phyloP scores from a whole-genome alignment of 2,888 invertebrate genomes.

The Fabriciana adippe region DNA sequence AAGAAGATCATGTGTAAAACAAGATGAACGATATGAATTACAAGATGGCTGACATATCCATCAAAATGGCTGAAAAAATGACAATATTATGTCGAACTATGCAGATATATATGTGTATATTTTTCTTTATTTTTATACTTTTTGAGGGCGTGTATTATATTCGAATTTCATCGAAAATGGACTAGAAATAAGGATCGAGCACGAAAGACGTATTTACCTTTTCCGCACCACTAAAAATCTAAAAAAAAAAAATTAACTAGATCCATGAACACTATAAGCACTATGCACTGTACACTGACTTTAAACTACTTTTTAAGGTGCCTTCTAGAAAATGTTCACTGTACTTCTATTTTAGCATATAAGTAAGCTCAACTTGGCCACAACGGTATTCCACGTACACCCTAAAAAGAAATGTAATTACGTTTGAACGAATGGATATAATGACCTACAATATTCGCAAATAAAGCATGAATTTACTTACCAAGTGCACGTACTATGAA shows the following conservation, averaged over 20 bases:
- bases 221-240: background rate
- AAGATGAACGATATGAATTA: background rate
- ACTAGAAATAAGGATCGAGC: background rate
- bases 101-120: too few relatives aligned
- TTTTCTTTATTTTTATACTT: too few relatives aligned
- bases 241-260: background rate
- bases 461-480: background rate
- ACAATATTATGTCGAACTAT: background rate
- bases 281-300: constrained; percentile 6
- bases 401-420: constrained; percentile 15
- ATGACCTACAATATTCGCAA: constrained; percentile 2
- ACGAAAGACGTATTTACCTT: background rate
- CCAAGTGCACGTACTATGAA: background rate
- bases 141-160: too few relatives aligned
- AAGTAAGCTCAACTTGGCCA: constrained; percentile 5
- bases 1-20: background rate
- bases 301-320: constrained; percentile 4
- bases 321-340: background rate
- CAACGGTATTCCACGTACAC: background rate
- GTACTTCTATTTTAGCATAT: background rate
- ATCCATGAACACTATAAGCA: constrained; percentile 15
- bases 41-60: background rate
- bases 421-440: background rate
- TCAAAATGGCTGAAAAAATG: background rate
- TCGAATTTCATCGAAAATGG: background rate